A percentile compares a stretch with the other conserved stretches of the same genome.
These are phyloP conservation scores for Arothron firmamentum DNA, from an alignment of 2,113 vertebrate genomes.

Conservation along the genomic window DNA sequence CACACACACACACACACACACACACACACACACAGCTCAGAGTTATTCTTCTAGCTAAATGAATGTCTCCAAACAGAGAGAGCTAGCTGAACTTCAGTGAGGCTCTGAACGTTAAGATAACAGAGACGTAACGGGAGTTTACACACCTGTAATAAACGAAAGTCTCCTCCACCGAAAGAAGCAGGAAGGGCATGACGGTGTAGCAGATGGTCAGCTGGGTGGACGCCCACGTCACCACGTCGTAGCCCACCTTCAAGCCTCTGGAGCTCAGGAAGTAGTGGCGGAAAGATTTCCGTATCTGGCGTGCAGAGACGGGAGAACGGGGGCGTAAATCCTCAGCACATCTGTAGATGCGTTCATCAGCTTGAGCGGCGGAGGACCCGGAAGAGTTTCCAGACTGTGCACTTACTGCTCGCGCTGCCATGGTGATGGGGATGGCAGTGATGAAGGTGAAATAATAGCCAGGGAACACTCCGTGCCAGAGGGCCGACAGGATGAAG, in stretches of 20 bases:
- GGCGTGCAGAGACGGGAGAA: not conserved
- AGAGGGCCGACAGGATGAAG: slow-evolving; percentile 90
- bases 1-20: too few species aligned
- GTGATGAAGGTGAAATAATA: slow-evolving; percentile 98
- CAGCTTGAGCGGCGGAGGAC: too few species aligned
- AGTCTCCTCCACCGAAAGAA: slow-evolving; percentile 70
- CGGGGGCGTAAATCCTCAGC: not conserved
- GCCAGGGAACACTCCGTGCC: slow-evolving; percentile 97
- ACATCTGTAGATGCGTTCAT: too few species aligned
- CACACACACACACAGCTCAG: too few species aligned
- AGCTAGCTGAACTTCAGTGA: too few species aligned
- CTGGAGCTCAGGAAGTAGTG: slow-evolving; percentile 62
- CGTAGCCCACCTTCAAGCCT: slow-evolving; percentile 66
- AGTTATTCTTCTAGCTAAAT: too few species aligned
- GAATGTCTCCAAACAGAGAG: too few species aligned
- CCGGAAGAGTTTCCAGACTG: too few species aligned
- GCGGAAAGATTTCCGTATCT: slow-evolving; percentile 72
- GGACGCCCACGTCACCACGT: slow-evolving; percentile 73
- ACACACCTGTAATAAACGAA: slow-evolving; percentile 72
- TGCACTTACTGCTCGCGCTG: slow-evolving; percentile 85
- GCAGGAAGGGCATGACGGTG: slow-evolving; percentile 77
- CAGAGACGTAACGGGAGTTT: not conserved
- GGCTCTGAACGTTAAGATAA: too few species aligned
- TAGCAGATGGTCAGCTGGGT: slow-evolving; percentile 78
- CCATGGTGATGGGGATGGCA: slow-evolving; percentile 85